These are phyloP conservation scores for Torymus aiolomorphi DNA, from an alignment of 2,888 invertebrate species.

Conservation along the genomic window DNA sequence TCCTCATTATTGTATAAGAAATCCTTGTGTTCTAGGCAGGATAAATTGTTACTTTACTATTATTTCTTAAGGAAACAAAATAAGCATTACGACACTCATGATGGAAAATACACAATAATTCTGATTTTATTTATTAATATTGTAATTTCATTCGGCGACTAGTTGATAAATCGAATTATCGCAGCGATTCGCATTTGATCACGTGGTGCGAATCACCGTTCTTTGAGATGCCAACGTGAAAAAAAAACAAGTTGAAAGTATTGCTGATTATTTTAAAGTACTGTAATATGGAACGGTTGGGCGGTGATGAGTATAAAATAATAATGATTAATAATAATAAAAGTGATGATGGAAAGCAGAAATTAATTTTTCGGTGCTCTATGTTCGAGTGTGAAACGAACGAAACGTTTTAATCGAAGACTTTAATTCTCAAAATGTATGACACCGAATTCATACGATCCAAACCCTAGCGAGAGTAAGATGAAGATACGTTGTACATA, in stretches of 20 bases:
- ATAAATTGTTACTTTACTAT: too few relatives aligned
- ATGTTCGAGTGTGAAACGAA: slow-evolving; percentile 49
- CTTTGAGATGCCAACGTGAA: slow-evolving; percentile 30
- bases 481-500: slow-evolving; percentile 67
- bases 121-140: slow-evolving; percentile 1
- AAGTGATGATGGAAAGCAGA: slow-evolving; percentile 12
- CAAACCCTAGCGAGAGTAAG: slow-evolving; percentile 43
- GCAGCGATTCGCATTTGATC: slow-evolving; percentile 38
- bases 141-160: neutral
- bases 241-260: slow-evolving; percentile 73
- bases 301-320: slow-evolving; percentile 57
- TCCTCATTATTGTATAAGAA: slow-evolving; percentile 6
- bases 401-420: slow-evolving; percentile 36
- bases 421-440: slow-evolving; percentile 46
- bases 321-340: slow-evolving; percentile 12
- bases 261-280: slow-evolving; percentile 72
- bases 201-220: slow-evolving; percentile 35
- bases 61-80: neutral
- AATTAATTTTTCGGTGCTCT: slow-evolving; percentile 39
- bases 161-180: slow-evolving; percentile 35
- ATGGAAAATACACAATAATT: neutral
- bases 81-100: neutral
- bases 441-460: slow-evolving; percentile 40
- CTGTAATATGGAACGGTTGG: slow-evolving; percentile 63
- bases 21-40: neutral